Evolutionary conservation across 1,140 invertebrate genomes (phyloP), one percentile per base, ranked within the genome.

Genomic region (Neuroterus valhalla): DNA sequence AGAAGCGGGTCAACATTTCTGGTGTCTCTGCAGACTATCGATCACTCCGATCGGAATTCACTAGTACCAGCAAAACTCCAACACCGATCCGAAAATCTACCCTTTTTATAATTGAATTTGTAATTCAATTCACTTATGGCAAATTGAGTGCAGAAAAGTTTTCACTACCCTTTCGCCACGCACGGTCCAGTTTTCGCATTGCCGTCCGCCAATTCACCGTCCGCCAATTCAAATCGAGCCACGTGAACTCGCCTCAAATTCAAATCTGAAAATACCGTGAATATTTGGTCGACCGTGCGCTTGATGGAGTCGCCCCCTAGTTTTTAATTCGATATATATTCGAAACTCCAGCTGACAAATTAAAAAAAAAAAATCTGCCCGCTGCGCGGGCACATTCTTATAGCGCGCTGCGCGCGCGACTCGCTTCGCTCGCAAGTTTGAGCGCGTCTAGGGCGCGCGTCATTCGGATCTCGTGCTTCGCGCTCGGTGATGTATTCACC

Each of bases 181-280:
- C 50, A 46, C 70, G 50, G 55, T 70, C 31, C 31, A 52, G 68
- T 72, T 78, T 72, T 76, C 73, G 73, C 55, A 70, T 74, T 68
- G 66, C 76, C 68, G 71, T 74, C 72, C 45, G 72, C 77, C 79
- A 81, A 78, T 81, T 81, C 79, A 74, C 75, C 74, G 75, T 72
- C 69, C 75, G 80, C 78, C 74, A 67, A 79, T 81, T 77, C 78
- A 75, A 79, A 81, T 78, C 73, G 75, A 72, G 79, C 71, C 71
- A 66, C 70, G 42, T 66, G 48, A 52, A 66, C 43, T 50, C 71
- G 44, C 75, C 76, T 76, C 71, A 68, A 79, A 81, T 81, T 77
- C 77, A 79, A 76, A 77, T 75, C 80, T 77, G 76, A 81, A 81
- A 81, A 81, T 81, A 81, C 77, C 71, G n/a, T n/a, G n/a, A n/a